Evolutionary conservation across 2,888 invertebrate genomes (phyloP), one percentile per base, ranked within the genome.

Genomic region (Tortricodes alternella): DNA sequence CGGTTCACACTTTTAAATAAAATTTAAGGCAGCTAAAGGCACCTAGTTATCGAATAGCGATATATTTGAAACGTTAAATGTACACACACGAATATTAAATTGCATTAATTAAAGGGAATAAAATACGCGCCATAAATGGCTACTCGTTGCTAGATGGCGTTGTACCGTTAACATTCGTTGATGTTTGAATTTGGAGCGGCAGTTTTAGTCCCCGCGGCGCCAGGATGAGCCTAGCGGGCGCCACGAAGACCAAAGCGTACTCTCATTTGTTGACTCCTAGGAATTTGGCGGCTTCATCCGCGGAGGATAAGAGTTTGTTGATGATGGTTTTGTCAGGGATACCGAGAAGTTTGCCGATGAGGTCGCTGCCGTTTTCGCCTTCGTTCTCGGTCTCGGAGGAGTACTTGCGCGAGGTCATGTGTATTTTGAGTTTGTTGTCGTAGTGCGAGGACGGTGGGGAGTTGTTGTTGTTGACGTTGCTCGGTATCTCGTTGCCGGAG

Each of bases 321-420:
- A 98, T 95, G 59, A 96, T 94, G 11, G 95, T 95, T 65, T 95
- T 94, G 79, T 97, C 97, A 35, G 95, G 94, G 59, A 98, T 96
- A 0, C 97, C 98, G 13, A 98, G 89, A 1, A 98, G 92, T 81
- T 97, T 97, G 7, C 97, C 97, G 66, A 98, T 97, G 55, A 98
- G 92, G 78, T 97, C 97, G 59, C 93, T 92, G 46, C 92, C 91
- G 38, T 92, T 92, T 71, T 93, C 93, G 0, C 91, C 89, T 62
- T 91, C 80, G 72, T 91, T 89, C 63, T 93, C 86, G 1, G 79
- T 69, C 64, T 92, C 87, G 2, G 88, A 86, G 16, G 87, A 85
- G 65, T 92, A 91, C 65, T 89, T 91, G 51, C 91, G 85, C 11
- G 91, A 85, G 9, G 83, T 83, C 87, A 89, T 86, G 65, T 89